Base-by-base conservation (phyloP, 2,113 vertebrate species). In the Eudyptes chrysolophus region DNA sequence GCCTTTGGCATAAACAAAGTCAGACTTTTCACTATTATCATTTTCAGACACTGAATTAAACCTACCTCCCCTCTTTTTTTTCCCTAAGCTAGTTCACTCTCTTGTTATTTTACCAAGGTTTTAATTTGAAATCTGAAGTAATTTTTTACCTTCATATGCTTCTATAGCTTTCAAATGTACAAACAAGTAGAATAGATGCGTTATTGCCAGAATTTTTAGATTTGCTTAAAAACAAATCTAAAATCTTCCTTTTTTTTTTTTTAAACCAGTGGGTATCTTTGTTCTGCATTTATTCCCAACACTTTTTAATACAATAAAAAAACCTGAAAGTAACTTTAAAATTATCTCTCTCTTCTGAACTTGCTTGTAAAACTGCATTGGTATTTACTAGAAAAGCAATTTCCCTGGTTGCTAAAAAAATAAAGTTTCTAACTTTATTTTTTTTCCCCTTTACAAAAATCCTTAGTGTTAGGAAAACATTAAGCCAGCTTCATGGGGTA, bases 121-220 rank as follows among this genome's bases (percentile, higher is more conserved):
- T 96, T 75, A 81, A 75, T 91, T 81, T 82, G 61, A 93, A 96
- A 87, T 85, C 57, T 57, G 82, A 93, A 95, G 82, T 87, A n/a
- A 48, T 79, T 87, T 93, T 95, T 89, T 72, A 79, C 48, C 40
- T 89, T 76, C 65, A 82, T 87, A 78, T 20, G 16, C 61, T 87
- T 76, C 69, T 48, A 13, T 76, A 79, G 40, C 65, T 87, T 93
- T 85, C 77, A 89, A 84, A 72, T 55, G 20, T 71, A 54, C 42
- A 68, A 16, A 57, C 65, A 55, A 81, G 19, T 26, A 68, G 72
- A 69, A 32, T 57, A 52, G 65, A 34, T 58, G 30, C 3, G 1
- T 66, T 95, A 57, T 46, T 90, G 84, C 72, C 60, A 84, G 36
- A 71, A 51, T 74, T 36, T 36, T 36, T 36, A 36, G 52, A 89